phyloP scores from a whole-genome alignment of 2,888 invertebrate species.

The Eilema sororculum region DNA sequence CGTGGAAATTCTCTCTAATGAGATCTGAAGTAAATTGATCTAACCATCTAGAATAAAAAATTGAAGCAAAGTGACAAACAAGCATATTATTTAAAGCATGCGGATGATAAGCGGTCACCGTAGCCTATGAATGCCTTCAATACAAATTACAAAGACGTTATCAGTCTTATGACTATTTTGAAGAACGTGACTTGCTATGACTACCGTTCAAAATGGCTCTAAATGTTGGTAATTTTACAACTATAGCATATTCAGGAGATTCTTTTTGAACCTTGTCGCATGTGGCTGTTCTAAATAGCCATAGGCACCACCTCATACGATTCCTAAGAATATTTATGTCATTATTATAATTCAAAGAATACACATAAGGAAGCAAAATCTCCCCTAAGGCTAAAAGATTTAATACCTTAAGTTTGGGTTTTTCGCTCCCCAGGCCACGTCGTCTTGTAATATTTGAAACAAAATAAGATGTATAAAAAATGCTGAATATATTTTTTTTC shows the following conservation, averaged over 20 bases:
- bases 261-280: background rate
- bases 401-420: background rate
- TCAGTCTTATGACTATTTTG: too few relatives aligned
- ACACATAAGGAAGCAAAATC: background rate
- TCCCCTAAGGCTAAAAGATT: constrained; percentile 1
- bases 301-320: background rate
- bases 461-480: background rate
- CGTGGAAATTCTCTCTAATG: background rate
- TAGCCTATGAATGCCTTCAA: background rate
- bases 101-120: background rate
- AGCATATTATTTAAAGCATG: background rate
- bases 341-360: background rate
- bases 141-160: background rate
- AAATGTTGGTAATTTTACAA: background rate
- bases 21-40: background rate
- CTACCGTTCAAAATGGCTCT: background rate
- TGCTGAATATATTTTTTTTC: background rate
- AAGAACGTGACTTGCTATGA: background rate
- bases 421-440: background rate
- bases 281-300: background rate
- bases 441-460: background rate
- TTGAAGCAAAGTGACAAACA: background rate
- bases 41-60: background rate
- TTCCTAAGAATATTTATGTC: background rate
- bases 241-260: background rate